Percentiles rank a stretch among this genome's conserved stretches.
phyloP scores from a whole-genome alignment of 2,888 invertebrate genomes.

The Tachina lurida region DNA sequence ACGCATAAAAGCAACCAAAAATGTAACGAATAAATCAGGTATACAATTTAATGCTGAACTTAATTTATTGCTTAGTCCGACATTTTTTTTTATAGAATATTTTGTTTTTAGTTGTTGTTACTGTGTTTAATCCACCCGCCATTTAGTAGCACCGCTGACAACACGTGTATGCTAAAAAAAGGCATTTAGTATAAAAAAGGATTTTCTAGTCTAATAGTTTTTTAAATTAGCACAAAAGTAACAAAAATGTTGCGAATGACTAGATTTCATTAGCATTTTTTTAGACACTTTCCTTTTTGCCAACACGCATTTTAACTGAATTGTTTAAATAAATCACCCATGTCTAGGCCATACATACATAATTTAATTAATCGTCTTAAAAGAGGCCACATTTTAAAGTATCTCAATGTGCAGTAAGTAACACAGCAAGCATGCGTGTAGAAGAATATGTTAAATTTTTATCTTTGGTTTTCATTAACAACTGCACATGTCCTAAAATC shows the following conservation, averaged over 20 bases:
- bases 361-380: slow-evolving; percentile 42
- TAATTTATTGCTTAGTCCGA: slow-evolving; percentile 44
- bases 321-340: slow-evolving; percentile 41
- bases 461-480: too few species aligned
- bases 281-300: slow-evolving; percentile 27
- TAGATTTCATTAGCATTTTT: slow-evolving; percentile 27
- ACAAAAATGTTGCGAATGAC: slow-evolving; percentile 13
- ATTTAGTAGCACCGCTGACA: neutral
- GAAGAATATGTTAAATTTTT: neutral
- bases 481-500: too few species aligned
- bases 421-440: neutral
- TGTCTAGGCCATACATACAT: neutral
- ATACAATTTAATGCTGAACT: slow-evolving; percentile 35
- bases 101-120: neutral
- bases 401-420: neutral
- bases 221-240: neutral
- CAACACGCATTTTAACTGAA: slow-evolving; percentile 17
- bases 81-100: slow-evolving; percentile 40
- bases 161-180: slow-evolving; percentile 44
- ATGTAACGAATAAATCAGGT: slow-evolving; percentile 26
- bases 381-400: neutral
- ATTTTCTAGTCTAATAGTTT: slow-evolving; percentile 44
- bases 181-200: slow-evolving; percentile 6
- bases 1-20: slow-evolving; percentile 29
- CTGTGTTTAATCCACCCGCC: slow-evolving; percentile 19